These are phyloP conservation scores for Maniola jurtina DNA, from an alignment of 1,140 invertebrate genomes.

Conservation along the genomic window DNA sequence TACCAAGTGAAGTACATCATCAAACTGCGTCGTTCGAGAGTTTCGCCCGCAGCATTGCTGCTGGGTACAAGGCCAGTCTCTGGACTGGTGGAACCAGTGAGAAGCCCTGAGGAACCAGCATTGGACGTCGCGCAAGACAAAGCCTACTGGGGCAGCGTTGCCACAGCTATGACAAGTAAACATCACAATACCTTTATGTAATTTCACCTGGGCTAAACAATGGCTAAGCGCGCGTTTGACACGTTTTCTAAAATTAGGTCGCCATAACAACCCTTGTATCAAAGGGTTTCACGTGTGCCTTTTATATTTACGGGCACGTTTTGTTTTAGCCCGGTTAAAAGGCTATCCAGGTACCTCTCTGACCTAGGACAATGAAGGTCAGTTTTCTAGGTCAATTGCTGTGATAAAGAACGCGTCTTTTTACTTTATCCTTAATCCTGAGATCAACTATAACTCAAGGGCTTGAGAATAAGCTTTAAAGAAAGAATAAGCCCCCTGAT, in stretches of 20 bases:
- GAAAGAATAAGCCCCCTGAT: too few relatives aligned
- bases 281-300: neutral
- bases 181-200: neutral
- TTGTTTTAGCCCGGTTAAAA: neutral
- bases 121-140: conserved; percentile 76
- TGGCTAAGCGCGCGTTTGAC: neutral
- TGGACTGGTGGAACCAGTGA: conserved; percentile 65
- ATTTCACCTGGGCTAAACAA: neutral
- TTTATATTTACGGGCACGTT: neutral
- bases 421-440: neutral
- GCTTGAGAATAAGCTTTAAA: too few relatives aligned
- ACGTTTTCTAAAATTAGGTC: conserved; percentile 11
- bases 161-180: conserved; percentile 62
- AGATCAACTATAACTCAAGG: neutral
- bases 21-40: conserved; percentile 70
- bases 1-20: conserved; percentile 25
- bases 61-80: conserved; percentile 69
- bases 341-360: too few relatives aligned
- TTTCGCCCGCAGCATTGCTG: conserved; percentile 70
- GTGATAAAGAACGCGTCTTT: too few relatives aligned
- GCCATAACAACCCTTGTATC: conserved; percentile 3
- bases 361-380: neutral
- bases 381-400: too few relatives aligned
- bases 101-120: conserved; percentile 72
- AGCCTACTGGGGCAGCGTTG: conserved; percentile 71